Evolutionary conservation across 1,140 invertebrate species (phyloP).

Genomic region (Eriocheir sinensis): DNA sequence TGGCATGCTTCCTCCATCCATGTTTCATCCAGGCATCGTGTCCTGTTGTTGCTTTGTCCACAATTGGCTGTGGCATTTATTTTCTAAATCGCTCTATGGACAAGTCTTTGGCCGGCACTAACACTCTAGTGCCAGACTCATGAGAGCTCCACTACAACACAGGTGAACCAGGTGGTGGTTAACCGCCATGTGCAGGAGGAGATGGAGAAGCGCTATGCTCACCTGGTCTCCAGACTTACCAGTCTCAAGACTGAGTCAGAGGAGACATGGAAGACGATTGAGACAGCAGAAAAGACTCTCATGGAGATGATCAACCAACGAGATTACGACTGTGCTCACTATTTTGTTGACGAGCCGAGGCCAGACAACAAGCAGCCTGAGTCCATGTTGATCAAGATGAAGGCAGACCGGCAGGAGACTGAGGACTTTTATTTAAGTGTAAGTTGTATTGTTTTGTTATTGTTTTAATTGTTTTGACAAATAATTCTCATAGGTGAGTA

Average conservation of each 20-base stretch:
- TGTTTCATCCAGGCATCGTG: neutral
- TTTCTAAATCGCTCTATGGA: constrained; percentile 49
- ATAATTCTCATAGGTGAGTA: constrained; percentile 44
- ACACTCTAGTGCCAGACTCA: constrained; percentile 59
- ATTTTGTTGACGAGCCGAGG: constrained; percentile 87
- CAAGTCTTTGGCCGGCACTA: constrained; percentile 57
- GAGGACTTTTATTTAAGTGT: constrained; percentile 94
- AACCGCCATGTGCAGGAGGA: constrained; percentile 86
- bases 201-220: constrained; percentile 90
- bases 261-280: constrained; percentile 97
- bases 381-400: constrained; percentile 86
- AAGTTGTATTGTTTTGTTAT: constrained; percentile 80
- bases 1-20: neutral
- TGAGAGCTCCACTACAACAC: constrained; percentile 46
- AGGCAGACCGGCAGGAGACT: constrained; percentile 91
- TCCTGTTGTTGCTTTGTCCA: neutral
- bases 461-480: constrained; percentile 40
- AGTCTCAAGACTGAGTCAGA: constrained; percentile 93
- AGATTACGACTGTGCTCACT: constrained; percentile 89
- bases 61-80: neutral
- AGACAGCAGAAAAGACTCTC: constrained; percentile 94
- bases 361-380: constrained; percentile 82
- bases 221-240: constrained; percentile 91
- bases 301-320: constrained; percentile 91
- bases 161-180: constrained; percentile 78